A percentile compares a stretch with the other conserved stretches of the same genome.
These are phyloP conservation scores for Cosmia pyralina DNA, from an alignment of 2,888 invertebrate species.

Conservation along the genomic window DNA sequence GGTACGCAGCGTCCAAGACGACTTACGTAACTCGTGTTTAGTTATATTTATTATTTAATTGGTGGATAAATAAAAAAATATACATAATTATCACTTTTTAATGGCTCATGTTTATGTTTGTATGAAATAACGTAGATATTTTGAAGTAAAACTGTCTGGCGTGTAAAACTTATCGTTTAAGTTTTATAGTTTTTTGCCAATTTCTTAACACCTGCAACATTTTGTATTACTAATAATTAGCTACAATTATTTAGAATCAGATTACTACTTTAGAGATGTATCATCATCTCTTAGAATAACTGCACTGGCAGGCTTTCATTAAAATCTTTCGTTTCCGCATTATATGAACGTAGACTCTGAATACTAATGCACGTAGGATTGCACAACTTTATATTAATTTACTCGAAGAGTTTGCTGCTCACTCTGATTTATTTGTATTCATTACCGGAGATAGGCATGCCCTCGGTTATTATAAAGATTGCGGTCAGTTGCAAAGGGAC, in stretches of 20 bases:
- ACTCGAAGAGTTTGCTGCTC: conserved; percentile 83
- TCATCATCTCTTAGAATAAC: conserved; percentile 72
- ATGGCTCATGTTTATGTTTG: background rate
- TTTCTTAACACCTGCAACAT: background rate
- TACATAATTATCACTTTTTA: background rate
- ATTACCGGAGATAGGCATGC: conserved; percentile 74
- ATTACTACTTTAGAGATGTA: background rate
- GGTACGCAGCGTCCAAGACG: background rate
- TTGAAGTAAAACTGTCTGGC: background rate
- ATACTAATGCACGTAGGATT: conserved; percentile 86
- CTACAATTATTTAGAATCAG: background rate
- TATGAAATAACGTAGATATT: background rate
- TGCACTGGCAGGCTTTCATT: conserved; percentile 83
- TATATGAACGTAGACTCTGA: conserved; percentile 85
- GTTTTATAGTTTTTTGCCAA: background rate
- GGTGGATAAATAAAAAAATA: background rate
- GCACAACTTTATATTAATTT: conserved; percentile 89
- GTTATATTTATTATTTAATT: background rate
- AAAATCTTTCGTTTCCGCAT: conserved; percentile 87
- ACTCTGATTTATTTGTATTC: conserved; percentile 86
- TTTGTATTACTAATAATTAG: background rate
- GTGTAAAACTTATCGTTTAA: background rate
- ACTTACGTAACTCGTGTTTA: background rate
- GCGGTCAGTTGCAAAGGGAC: conserved; percentile 71
- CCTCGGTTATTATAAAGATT: conserved; percentile 67